Conservation (phyloP, 2,888 invertebrate species). For the Drosophila atripex region DNA sequence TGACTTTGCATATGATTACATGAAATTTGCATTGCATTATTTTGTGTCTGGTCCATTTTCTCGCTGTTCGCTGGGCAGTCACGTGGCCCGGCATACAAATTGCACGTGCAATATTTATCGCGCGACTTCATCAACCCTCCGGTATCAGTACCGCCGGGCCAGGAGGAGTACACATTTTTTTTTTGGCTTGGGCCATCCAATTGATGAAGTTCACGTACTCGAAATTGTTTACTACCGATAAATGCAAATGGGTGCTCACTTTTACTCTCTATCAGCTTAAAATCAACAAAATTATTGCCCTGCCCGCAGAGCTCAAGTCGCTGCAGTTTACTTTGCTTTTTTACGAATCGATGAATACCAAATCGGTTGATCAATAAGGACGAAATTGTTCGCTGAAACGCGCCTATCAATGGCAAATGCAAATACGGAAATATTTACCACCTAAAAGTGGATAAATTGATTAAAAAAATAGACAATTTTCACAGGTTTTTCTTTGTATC, state of each 20-base stretch:
- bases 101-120: slow-evolving; percentile 70
- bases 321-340: slow-evolving; percentile 34
- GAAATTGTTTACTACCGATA: slow-evolving; percentile 30
- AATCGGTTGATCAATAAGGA: slow-evolving; percentile 42
- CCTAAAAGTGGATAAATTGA: not conserved
- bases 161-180: not conserved
- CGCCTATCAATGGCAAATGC: slow-evolving; percentile 26
- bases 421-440: slow-evolving; percentile 2
- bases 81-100: slow-evolving; percentile 73
- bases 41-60: slow-evolving; percentile 49
- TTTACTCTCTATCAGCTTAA: slow-evolving; percentile 20
- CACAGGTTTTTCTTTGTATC: not conserved
- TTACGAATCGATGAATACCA: slow-evolving; percentile 42
- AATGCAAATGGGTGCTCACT: slow-evolving; percentile 35
- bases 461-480: not conserved
- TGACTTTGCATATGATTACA: slow-evolving; percentile 76
- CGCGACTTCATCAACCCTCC: slow-evolving; percentile 26
- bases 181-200: slow-evolving; percentile 35
- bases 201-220: slow-evolving; percentile 58
- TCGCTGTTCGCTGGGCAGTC: slow-evolving; percentile 30
- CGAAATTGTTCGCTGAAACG: slow-evolving; percentile 34
- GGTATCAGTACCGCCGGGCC: slow-evolving; percentile 41
- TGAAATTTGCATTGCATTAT: slow-evolving; percentile 75
- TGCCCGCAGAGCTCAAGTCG: slow-evolving; percentile 16
- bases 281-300: slow-evolving; percentile 40